phyloP scores from a whole-genome alignment of 2,113 vertebrate species.

The Uria lomvia region DNA sequence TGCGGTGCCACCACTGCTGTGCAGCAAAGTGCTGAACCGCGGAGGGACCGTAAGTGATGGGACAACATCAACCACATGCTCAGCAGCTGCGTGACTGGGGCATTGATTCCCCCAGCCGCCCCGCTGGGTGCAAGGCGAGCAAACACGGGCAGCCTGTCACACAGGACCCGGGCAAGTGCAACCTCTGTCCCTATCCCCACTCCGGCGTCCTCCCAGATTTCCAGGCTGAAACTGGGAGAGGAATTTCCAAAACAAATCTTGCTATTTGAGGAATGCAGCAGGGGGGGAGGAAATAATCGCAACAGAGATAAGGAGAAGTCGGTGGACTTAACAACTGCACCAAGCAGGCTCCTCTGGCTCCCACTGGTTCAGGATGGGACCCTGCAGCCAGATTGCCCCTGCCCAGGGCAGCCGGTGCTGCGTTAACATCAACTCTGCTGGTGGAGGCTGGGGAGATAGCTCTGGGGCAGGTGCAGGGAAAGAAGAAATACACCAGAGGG shows the following conservation, averaged over 20 bases:
- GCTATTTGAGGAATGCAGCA: conserved; percentile 34
- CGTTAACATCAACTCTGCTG: background rate
- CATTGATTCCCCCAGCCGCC: background rate
- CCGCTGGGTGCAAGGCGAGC: fast-evolving
- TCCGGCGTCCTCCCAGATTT: background rate
- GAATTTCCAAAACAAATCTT: conserved; percentile 26
- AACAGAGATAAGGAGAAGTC: conserved; percentile 16
- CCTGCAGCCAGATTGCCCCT: background rate
- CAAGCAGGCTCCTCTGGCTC: background rate
- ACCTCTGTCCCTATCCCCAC: background rate
- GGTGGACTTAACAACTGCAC: background rate
- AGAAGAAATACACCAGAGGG: background rate
- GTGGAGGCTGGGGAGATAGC: background rate
- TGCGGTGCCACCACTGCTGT: background rate
- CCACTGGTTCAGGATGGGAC: fast-evolving
- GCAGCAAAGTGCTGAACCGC: background rate
- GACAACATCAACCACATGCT: background rate
- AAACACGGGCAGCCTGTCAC: background rate
- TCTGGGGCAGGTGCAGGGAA: background rate
- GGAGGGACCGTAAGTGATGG: background rate
- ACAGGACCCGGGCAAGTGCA: background rate
- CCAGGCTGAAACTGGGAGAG: background rate
- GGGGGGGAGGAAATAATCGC: background rate
- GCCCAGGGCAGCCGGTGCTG: fast-evolving
- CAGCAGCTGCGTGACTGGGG: background rate